phyloP scores from a whole-genome alignment of 1,140 invertebrate genomes.

The Drosophila subpulchrella region DNA sequence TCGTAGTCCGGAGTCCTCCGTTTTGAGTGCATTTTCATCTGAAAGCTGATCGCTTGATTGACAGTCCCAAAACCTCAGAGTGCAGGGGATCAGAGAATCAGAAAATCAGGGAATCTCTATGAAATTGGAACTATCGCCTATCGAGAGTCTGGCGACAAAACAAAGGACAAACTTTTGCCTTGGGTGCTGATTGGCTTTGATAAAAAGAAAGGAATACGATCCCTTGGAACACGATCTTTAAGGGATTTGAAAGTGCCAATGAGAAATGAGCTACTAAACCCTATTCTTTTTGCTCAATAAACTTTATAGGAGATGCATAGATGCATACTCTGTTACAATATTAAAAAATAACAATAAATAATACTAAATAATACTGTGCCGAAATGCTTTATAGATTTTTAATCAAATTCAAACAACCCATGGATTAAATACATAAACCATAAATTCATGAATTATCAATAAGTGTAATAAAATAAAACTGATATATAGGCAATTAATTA shows the following conservation, averaged over 20 bases:
- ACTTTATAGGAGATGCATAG: too few species aligned
- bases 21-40: conserved; percentile 30
- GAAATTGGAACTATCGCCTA: conserved; percentile 50
- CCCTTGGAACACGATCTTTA: background rate
- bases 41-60: conserved; percentile 51
- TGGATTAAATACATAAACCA: background rate
- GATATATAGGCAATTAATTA: conserved; percentile 14
- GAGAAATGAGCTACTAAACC: background rate
- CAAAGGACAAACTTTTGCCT: conserved; percentile 41
- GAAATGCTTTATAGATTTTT: too few species aligned
- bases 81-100: conserved; percentile 19
- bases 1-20: background rate
- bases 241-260: background rate
- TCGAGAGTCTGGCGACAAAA: conserved; percentile 1
- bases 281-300: background rate
- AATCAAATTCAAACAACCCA: background rate
- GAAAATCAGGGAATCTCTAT: conserved; percentile 1
- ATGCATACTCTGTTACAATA: too few species aligned
- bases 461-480: background rate
- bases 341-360: too few species aligned
- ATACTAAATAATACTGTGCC: too few species aligned
- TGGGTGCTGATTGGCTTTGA: conserved; percentile 35
- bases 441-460: background rate
- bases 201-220: conserved; percentile 29
- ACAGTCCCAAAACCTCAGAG: conserved; percentile 36